These are phyloP conservation scores for Sinocyclocheilus anophthalmus DNA, from an alignment of 2,113 vertebrate species.

Conservation along the genomic window DNA sequence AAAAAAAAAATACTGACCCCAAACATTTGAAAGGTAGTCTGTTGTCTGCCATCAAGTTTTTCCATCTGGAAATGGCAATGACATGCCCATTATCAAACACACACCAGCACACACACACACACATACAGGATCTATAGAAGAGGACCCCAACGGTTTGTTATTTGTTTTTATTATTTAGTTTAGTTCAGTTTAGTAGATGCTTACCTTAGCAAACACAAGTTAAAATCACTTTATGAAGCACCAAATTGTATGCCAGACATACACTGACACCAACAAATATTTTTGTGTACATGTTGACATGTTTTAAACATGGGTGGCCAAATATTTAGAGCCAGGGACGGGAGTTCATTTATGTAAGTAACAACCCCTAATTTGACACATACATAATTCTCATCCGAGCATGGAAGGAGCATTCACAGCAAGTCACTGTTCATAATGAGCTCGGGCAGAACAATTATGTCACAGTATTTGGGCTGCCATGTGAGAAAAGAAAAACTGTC, in stretches of 20 bases:
- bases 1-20: no score
- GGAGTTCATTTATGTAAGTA: slow-evolving; percentile 56
- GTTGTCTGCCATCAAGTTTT: no score
- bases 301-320: slow-evolving; percentile 55
- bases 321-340: slow-evolving; percentile 53
- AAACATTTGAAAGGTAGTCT: no score
- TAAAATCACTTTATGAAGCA: not conserved
- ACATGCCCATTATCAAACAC: no score
- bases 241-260: not conserved
- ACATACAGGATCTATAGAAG: no score
- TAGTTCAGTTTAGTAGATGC: no score
- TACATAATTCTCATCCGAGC: slow-evolving; percentile 67
- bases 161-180: no score
- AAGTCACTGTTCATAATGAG: slow-evolving; percentile 76
- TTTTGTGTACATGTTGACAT: slow-evolving; percentile 51
- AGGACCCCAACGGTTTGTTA: no score
- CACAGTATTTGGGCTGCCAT: slow-evolving; percentile 72
- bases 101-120: no score
- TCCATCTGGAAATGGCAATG: no score
- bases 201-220: not conserved
- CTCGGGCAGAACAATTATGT: slow-evolving; percentile 74
- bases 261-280: not conserved
- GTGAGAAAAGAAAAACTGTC: slow-evolving; percentile 67
- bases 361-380: slow-evolving; percentile 61
- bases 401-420: slow-evolving; percentile 70